phyloP scores from a whole-genome alignment of 2,797 vertebrate species.

The Trematomus bernacchii region DNA sequence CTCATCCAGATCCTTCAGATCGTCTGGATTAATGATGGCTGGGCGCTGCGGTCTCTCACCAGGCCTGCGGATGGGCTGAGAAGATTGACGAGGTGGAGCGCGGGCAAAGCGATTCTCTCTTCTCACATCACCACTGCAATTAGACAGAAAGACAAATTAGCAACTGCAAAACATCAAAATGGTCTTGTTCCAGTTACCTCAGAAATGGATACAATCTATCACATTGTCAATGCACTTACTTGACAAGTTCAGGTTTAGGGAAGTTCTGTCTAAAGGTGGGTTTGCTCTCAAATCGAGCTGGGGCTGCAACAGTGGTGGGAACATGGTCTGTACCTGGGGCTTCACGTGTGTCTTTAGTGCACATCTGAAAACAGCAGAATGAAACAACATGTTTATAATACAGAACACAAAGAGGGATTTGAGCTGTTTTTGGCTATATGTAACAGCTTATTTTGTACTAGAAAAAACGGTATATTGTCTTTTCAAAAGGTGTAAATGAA shows the following conservation, averaged over 20 bases:
- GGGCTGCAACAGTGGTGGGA: constrained; percentile 84
- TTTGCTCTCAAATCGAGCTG: constrained; percentile 92
- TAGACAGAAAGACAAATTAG: constrained; percentile 7
- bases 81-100: constrained; percentile 78
- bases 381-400: not conserved
- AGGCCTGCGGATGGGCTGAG: constrained; percentile 90
- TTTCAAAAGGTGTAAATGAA: not conserved
- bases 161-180: not conserved
- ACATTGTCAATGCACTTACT: constrained; percentile 72
- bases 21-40: constrained; percentile 96
- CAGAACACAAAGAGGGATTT: not conserved
- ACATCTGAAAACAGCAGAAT: constrained; percentile 88
- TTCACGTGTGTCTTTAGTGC: constrained; percentile 93
- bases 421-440: not conserved
- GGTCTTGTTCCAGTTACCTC: not conserved
- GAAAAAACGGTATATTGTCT: not conserved
- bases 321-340: constrained; percentile 85
- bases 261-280: constrained; percentile 89
- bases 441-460: not conserved
- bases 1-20: constrained; percentile 96
- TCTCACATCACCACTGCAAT: constrained; percentile 84
- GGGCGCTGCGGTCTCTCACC: constrained; percentile 89
- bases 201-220: not conserved
- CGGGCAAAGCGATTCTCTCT: constrained; percentile 90
- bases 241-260: constrained; percentile 87